These are phyloP conservation scores for Caenorhabditis inopinata DNA, from an alignment of 1,140 invertebrate species.

Conservation along the genomic window DNA sequence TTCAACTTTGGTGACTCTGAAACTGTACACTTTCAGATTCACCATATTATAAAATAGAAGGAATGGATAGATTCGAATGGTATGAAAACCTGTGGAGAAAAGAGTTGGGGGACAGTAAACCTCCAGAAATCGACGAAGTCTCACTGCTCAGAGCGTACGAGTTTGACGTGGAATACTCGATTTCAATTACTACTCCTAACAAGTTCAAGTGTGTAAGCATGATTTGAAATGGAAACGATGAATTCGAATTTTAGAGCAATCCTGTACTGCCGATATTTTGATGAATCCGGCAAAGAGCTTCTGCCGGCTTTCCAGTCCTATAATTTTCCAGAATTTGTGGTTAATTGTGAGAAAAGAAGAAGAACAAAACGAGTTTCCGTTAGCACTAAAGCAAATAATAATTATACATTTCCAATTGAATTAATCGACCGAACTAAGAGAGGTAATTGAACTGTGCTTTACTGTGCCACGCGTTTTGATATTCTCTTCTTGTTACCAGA, in stretches of 20 bases:
- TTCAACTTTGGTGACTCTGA: not conserved
- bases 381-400: not conserved
- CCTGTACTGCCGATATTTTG: not conserved
- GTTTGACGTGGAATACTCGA: not conserved
- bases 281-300: not conserved
- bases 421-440: not conserved
- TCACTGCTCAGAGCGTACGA: not conserved
- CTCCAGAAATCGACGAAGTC: not conserved
- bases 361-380: not conserved
- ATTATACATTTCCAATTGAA: not conserved
- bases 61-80: not conserved
- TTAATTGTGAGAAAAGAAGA: not conserved
- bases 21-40: not conserved
- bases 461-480: not conserved
- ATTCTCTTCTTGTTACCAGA: not conserved
- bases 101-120: not conserved
- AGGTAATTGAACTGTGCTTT: constrained; percentile 4
- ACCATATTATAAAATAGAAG: not conserved
- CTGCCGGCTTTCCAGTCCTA: not conserved
- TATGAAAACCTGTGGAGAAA: not conserved
- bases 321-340: constrained; percentile 1
- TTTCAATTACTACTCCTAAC: not conserved
- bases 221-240: not conserved
- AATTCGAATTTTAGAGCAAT: not conserved
- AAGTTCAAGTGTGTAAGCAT: not conserved